Percentiles rank a stretch among this genome's conserved stretches.
Conservation (phyloP, 2,113 vertebrate species). For the Podiceps cristatus region DNA sequence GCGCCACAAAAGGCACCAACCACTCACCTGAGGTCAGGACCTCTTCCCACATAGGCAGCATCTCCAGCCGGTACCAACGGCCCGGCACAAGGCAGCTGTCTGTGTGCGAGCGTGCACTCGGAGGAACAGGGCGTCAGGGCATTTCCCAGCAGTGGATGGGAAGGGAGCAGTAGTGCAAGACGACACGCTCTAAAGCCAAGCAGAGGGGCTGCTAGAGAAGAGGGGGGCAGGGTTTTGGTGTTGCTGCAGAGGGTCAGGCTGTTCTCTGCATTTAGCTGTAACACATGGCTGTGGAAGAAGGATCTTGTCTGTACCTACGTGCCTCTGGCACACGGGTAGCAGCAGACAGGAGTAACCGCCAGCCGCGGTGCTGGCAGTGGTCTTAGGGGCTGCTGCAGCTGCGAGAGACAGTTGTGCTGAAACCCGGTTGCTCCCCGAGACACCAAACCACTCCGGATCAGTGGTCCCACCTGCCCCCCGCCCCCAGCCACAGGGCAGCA, state of each 20-base stretch:
- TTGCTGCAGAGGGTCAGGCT: not conserved
- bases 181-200: not conserved
- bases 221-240: not conserved
- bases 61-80: not conserved
- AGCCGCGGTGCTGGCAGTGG: not conserved
- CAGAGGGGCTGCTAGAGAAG: not conserved
- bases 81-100: not conserved
- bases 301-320: not conserved
- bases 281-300: not conserved
- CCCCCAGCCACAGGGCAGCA: not conserved
- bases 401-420: not conserved
- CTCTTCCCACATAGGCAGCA: not conserved
- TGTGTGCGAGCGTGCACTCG: not conserved
- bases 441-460: not conserved
- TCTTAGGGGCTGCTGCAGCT: not conserved
- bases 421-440: not conserved
- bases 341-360: not conserved
- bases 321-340: not conserved
- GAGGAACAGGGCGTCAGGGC: not conserved
- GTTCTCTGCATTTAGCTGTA: not conserved
- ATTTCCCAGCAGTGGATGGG: not conserved
- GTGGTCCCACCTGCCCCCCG: not conserved
- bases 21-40: not conserved
- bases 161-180: not conserved
- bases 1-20: not conserved